Conservation (phyloP, 1,140 invertebrate species). For the Araneus ventricosus region DNA sequence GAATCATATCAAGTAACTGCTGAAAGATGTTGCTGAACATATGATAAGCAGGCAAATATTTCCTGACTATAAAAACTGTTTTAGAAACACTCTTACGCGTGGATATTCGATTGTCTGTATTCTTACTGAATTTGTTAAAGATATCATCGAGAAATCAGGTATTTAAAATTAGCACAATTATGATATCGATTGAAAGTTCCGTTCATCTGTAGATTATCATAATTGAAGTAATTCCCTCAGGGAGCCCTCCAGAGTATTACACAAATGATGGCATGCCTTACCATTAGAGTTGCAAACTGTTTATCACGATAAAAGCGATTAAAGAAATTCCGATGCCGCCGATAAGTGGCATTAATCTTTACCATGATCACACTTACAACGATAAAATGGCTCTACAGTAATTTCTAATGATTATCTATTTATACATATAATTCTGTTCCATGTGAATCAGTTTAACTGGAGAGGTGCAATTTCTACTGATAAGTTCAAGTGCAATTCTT, state of each 20-base stretch:
- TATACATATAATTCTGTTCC: neutral
- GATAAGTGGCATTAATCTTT: neutral
- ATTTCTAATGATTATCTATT: neutral
- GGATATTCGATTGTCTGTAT: no score
- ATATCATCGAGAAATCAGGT: no score
- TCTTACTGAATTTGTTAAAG: no score
- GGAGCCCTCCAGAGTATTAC: neutral
- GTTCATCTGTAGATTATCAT: neutral
- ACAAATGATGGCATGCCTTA: neutral
- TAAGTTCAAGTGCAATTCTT: no score
- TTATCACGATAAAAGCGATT: neutral
- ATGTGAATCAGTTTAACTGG: neutral
- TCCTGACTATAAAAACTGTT: no score
- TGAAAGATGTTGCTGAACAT: no score
- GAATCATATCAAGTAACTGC: no score
- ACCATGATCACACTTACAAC: neutral
- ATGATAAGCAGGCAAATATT: no score
- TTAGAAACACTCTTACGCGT: no score
- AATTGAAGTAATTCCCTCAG: neutral
- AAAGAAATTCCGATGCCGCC: neutral
- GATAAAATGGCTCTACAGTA: no score
- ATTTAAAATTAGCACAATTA: no score
- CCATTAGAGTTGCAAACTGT: neutral
- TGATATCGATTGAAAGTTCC: neutral
- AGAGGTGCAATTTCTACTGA: no score